Evolutionary conservation across 2,113 vertebrate genomes (phyloP).

Genomic region (Oreotragus oreotragus): DNA sequence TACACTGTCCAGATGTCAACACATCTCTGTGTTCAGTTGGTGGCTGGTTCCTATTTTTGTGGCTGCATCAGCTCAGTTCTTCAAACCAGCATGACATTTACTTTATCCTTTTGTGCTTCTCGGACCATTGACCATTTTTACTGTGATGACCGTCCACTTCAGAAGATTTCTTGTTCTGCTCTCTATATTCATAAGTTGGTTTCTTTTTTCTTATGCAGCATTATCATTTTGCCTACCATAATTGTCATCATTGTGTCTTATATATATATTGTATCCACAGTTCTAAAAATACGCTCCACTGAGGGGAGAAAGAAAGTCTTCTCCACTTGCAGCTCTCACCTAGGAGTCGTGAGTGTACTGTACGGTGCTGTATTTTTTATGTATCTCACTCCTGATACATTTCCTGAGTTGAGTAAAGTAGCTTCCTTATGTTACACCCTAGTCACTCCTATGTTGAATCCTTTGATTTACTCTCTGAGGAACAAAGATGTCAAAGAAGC

Average conservation of each 20-base stretch:
- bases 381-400: constrained; percentile 53
- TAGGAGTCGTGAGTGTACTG: background rate
- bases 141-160: constrained; percentile 59
- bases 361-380: constrained; percentile 61
- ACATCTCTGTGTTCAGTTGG: constrained; percentile 29
- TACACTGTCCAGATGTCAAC: constrained; percentile 50
- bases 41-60: constrained; percentile 42
- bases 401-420: constrained; percentile 55
- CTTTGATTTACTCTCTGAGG: constrained; percentile 71
- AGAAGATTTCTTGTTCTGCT: constrained; percentile 66
- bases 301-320: background rate
- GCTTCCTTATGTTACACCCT: constrained; percentile 65
- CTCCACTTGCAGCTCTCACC: background rate
- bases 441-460: constrained; percentile 70
- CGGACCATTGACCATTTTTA: constrained; percentile 67
- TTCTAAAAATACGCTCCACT: background rate
- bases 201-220: constrained; percentile 30
- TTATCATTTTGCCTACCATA: constrained; percentile 51
- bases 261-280: constrained; percentile 14
- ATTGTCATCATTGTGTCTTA: constrained; percentile 56
- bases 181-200: background rate
- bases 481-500: constrained; percentile 28
- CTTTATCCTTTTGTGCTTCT: constrained; percentile 61
- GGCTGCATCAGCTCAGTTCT: constrained; percentile 49
- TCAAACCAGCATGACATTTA: constrained; percentile 57